Evolutionary conservation across 2,797 vertebrate species (phyloP), one percentile per base, ranked within the genome.

Genomic region (Chanos chanos): DNA sequence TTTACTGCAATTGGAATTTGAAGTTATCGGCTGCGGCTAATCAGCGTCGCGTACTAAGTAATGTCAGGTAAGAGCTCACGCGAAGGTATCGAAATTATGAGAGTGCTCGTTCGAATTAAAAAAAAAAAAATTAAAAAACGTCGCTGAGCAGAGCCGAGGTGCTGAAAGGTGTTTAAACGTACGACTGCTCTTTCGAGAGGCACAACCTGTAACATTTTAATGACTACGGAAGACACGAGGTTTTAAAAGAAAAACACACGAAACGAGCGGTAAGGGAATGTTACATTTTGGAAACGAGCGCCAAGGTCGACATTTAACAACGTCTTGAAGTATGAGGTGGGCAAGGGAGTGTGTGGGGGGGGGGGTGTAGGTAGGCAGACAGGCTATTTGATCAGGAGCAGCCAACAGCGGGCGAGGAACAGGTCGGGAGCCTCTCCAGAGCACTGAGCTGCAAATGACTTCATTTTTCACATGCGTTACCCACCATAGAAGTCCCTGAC

Each of bases 261-360:
- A 21, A 68, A 62, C 66, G 68, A 58, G 0, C 10, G 59, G 71
- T 77, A 68, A 71, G 73, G 54, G 70, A 74, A 41, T 47, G 7
- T 36, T 9, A 68, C 48, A 67, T 76, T 66, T 65, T 72, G 73
- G 65, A 33, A 68, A 57, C 54, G 68, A 39, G 71, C 79, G 66
- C 30, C 25, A 64, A 81, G 74, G 24, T 22, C 6, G 39, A 61
- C 25, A 73, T 71, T 68, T 60, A 0, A 21, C 49, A 69, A 27
- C 48, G 68, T n/a, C n/a, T 72, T 45, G 55, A 60, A 65, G 19
- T 5, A 44, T 45, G 75, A 72, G 18, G 45, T 49, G 28, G 64
- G 62, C 70, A 78, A 24, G 70, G n/a, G n/a, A n/a, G n/a, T n/a
- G n/a, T n/a, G n/a, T n/a, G n/a, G n/a, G n/a, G n/a, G n/a, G n/a